Evolutionary conservation across 2,797 vertebrate species (phyloP).

Genomic region (Carduelis carduelis): DNA sequence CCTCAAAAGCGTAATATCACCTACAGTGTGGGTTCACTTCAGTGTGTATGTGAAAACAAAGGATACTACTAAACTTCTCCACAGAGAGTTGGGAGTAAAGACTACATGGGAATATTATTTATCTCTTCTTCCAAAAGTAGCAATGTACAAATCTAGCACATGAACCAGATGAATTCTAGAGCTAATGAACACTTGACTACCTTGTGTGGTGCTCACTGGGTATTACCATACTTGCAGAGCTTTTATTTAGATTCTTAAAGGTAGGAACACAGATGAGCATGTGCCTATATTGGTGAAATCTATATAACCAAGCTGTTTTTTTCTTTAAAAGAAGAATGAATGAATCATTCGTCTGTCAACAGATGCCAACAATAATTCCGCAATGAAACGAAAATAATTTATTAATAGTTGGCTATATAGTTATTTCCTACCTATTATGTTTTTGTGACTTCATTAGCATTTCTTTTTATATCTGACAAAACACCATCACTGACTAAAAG

Average conservation of each 20-base stretch:
- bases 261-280: neutral
- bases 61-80: neutral
- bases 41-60: neutral
- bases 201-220: neutral
- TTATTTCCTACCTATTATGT: neutral
- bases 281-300: neutral
- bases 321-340: neutral
- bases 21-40: neutral
- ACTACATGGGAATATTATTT: neutral
- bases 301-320: neutral
- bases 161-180: neutral
- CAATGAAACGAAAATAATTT: neutral
- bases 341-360: neutral
- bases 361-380: neutral
- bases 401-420: neutral
- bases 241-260: neutral
- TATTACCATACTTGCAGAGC: neutral
- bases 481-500: neutral
- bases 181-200: neutral
- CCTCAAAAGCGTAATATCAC: accelerated
- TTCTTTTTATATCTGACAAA: neutral
- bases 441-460: neutral
- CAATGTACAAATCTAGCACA: neutral
- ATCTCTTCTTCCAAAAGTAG: neutral
- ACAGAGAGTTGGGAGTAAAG: neutral